These are phyloP conservation scores for Dusona sp. DNA, from an alignment of 2,888 invertebrate species.

Conservation along the genomic window DNA sequence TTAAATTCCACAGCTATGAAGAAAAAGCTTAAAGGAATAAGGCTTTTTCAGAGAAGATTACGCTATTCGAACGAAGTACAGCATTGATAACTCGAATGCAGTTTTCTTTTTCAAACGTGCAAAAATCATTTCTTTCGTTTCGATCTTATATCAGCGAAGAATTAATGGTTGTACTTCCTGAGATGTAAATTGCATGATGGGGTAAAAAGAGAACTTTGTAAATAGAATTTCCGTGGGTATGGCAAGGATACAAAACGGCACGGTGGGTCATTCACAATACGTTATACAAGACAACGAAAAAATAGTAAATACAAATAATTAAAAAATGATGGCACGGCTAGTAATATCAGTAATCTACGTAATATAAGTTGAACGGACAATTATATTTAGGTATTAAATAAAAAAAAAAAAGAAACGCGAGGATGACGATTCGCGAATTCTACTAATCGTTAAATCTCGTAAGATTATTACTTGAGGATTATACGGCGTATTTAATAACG, in stretches of 20 bases:
- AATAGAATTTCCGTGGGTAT: constrained; percentile 55
- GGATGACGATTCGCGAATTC: constrained; percentile 26
- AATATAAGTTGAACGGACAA: constrained; percentile 52
- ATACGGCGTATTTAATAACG: constrained; percentile 55
- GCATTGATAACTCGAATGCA: neutral
- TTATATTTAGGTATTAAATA: constrained; percentile 44
- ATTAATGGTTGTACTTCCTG: constrained; percentile 16
- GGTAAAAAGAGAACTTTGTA: constrained; percentile 42
- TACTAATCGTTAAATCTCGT: constrained; percentile 31
- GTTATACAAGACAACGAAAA: constrained; percentile 20
- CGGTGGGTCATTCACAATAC: constrained; percentile 45
- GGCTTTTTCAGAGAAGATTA: neutral
- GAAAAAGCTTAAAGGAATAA: neutral
- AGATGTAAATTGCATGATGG: constrained; percentile 9
- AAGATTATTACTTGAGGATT: constrained; percentile 46
- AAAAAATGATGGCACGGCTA: constrained; percentile 65
- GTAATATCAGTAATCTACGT: constrained; percentile 54
- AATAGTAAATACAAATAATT: constrained; percentile 18
- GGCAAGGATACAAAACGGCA: constrained; percentile 65
- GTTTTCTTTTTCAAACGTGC: constrained; percentile 14
- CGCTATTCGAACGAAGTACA: constrained; percentile 13
- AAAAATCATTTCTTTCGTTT: constrained; percentile 9
- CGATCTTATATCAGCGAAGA: constrained; percentile 16
- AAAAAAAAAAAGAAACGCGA: constrained; percentile 33
- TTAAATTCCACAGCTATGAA: neutral